phyloP scores from a whole-genome alignment of 2,888 invertebrate genomes.

The Oscheius sp. region DNA sequence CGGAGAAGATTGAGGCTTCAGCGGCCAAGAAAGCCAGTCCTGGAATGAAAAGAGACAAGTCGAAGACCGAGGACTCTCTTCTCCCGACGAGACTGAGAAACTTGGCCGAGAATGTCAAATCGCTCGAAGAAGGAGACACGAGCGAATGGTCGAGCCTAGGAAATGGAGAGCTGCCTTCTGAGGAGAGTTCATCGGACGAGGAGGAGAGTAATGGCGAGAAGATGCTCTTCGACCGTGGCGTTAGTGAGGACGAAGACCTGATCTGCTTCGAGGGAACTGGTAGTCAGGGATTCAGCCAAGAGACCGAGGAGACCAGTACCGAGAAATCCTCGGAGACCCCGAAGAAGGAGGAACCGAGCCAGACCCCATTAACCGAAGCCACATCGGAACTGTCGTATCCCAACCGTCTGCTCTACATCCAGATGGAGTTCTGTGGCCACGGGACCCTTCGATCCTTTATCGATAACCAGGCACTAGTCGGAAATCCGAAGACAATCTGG shows the following conservation, averaged over 20 bases:
- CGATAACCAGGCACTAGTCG: conserved; percentile 81
- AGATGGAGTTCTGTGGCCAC: conserved; percentile 99
- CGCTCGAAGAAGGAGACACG: conserved; percentile 37
- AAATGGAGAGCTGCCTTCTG: not conserved
- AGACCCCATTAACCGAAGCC: not conserved
- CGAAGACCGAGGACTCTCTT: conserved; percentile 43
- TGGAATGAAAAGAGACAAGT: not conserved
- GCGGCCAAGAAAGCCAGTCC: conserved; percentile 1
- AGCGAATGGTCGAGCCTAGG: conserved; percentile 48
- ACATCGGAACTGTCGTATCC: conserved; percentile 11
- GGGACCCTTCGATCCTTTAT: conserved; percentile 80
- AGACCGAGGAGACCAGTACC: conserved; percentile 6
- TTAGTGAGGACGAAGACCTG: not conserved
- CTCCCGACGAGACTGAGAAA: conserved; percentile 46
- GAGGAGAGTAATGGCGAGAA: conserved; percentile 1
- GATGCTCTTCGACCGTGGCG: conserved; percentile 10
- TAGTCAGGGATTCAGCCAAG: conserved; percentile 15
- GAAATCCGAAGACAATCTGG: conserved; percentile 78
- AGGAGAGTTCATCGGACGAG: not conserved
- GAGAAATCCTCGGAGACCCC: not conserved
- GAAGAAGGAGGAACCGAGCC: not conserved
- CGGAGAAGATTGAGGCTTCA: conserved; percentile 2
- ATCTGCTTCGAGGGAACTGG: conserved; percentile 16
- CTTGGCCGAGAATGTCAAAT: conserved; percentile 26
- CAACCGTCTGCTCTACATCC: conserved; percentile 62